Percentiles rank a stretch among this genome's conserved stretches.
Evolutionary conservation across 1,140 invertebrate species (phyloP).

Genomic region (Dendroctonus ponderosae): DNA sequence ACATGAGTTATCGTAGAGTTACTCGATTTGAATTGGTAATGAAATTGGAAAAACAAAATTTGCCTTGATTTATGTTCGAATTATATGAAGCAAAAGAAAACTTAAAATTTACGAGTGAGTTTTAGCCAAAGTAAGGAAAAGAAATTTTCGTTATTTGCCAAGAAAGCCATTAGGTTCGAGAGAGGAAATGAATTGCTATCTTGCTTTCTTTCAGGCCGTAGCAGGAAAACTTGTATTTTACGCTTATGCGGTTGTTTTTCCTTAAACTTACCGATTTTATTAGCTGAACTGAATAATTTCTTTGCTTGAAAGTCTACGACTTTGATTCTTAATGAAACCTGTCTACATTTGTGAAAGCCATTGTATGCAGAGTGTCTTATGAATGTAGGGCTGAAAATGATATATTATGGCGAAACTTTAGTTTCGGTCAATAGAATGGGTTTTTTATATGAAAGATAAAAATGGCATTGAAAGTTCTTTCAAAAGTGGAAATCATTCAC

Average conservation of each 20-base stretch:
- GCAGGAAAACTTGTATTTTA: constrained; percentile 24
- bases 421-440: no score
- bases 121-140: constrained; percentile 26
- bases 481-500: no score
- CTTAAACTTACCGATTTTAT: constrained; percentile 9
- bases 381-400: no score
- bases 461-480: no score
- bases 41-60: constrained; percentile 44
- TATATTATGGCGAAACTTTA: no score
- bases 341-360: no score
- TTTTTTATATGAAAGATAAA: no score
- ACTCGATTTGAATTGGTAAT: constrained; percentile 48
- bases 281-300: constrained; percentile 7
- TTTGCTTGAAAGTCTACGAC: no score
- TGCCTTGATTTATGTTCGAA: constrained; percentile 41
- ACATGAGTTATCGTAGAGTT: constrained; percentile 43
- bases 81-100: constrained; percentile 42
- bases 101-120: constrained; percentile 34
- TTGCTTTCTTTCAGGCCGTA: constrained; percentile 15
- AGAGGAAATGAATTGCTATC: constrained; percentile 19
- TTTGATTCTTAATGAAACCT: no score
- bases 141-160: constrained; percentile 28
- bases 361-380: no score
- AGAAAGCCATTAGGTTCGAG: constrained; percentile 19
- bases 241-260: constrained; percentile 21